Evolutionary conservation across 2,113 vertebrate genomes (phyloP).

Genomic region (Coracopsis vasa): DNA sequence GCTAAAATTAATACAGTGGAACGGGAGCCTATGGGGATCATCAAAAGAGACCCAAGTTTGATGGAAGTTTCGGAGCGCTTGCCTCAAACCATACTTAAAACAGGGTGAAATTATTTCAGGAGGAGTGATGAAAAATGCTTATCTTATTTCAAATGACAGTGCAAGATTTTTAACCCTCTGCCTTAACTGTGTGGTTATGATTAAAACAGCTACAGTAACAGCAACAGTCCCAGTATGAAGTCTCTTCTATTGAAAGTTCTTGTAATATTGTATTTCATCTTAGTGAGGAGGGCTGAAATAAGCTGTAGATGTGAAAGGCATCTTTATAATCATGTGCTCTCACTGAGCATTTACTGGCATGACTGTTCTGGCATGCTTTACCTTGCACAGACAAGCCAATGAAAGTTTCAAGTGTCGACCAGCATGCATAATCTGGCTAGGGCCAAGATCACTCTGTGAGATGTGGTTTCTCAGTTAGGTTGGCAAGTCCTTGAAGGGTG

Average conservation of each 20-base stretch:
- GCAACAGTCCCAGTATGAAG: not conserved
- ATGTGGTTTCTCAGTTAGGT: not conserved
- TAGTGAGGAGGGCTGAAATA: not conserved
- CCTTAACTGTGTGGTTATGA: not conserved
- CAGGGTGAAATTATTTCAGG: not conserved
- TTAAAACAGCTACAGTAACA: not conserved
- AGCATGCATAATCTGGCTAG: not conserved
- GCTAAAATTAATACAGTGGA: slow-evolving; percentile 12
- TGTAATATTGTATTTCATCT: not conserved
- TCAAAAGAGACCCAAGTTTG: not conserved
- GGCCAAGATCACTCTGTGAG: not conserved
- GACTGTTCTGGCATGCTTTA: not conserved
- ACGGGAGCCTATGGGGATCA: not conserved
- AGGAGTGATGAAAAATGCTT: slow-evolving; percentile 19
- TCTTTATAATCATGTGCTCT: not conserved
- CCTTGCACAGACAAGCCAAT: not conserved
- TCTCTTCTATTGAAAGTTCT: not conserved
- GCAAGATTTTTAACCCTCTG: not conserved
- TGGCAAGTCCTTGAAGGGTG: not conserved
- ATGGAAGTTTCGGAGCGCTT: not conserved
- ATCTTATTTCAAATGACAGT: slow-evolving; percentile 3
- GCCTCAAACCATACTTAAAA: slow-evolving; percentile 29
- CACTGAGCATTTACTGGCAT: not conserved
- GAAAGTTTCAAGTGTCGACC: not conserved
- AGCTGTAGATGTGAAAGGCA: not conserved